Conservation (phyloP, 2,113 vertebrate species). For the Microcebus lehilahytsara region DNA sequence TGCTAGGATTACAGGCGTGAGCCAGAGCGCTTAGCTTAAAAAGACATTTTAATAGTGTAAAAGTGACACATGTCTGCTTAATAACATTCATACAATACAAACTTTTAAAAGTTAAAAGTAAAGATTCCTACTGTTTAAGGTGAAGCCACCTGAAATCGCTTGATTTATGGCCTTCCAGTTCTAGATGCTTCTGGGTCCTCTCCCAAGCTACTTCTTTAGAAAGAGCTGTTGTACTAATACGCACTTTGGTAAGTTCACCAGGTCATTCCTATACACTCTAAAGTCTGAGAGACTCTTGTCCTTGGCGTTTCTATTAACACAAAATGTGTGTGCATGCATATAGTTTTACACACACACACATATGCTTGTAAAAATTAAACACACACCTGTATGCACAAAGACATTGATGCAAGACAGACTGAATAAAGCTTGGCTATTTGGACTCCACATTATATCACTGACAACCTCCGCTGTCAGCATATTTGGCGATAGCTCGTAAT, state of each 20-base stretch:
- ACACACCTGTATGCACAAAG: background rate
- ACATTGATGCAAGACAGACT: background rate
- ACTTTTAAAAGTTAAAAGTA: background rate
- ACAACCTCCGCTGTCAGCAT: background rate
- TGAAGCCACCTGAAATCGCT: background rate
- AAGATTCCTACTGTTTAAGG: background rate
- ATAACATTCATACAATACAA: background rate
- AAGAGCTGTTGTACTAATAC: background rate
- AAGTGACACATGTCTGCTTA: background rate
- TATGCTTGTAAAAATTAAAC: background rate
- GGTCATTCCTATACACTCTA: background rate
- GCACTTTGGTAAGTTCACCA: background rate
- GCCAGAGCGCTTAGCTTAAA: background rate
- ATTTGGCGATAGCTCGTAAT: background rate
- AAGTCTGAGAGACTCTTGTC: background rate
- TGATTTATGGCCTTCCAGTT: background rate
- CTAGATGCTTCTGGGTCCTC: background rate
- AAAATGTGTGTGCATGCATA: background rate
- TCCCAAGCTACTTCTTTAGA: background rate
- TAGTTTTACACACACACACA: background rate
- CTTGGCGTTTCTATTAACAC: background rate
- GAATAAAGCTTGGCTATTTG: background rate
- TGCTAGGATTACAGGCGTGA: no score
- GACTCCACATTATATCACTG: background rate
- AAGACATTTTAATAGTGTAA: background rate